phyloP scores from a whole-genome alignment of 2,888 invertebrate genomes.

The Cheilosia vulpina region DNA sequence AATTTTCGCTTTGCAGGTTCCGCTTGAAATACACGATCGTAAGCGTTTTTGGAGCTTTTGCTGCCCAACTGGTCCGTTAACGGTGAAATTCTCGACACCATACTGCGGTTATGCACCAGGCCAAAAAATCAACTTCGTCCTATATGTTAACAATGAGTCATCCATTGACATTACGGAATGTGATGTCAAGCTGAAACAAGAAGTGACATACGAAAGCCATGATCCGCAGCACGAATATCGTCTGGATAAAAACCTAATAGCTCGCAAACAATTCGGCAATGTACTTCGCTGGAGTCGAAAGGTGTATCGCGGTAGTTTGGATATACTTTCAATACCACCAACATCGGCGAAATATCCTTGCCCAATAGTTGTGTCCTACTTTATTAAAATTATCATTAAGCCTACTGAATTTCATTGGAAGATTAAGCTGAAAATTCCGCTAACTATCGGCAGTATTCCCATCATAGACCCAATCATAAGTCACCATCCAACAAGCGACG shows the following conservation, averaged over 20 bases:
- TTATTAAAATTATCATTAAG: conserved; percentile 86
- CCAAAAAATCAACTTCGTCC: conserved; percentile 88
- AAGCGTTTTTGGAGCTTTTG: conserved; percentile 83
- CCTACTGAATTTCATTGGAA: conserved; percentile 87
- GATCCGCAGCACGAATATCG: conserved; percentile 83
- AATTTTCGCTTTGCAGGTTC: conserved; percentile 77
- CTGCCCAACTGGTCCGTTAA: conserved; percentile 82
- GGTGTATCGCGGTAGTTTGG: conserved; percentile 87
- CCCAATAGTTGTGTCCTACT: conserved; percentile 90
- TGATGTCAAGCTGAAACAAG: conserved; percentile 88
- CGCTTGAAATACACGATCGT: conserved; percentile 82
- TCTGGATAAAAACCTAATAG: conserved; percentile 81
- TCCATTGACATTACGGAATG: conserved; percentile 87
- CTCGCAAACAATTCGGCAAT: conserved; percentile 85
- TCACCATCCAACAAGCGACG: conserved; percentile 62
- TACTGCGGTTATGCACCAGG: conserved; percentile 91
- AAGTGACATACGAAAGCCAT: conserved; percentile 83
- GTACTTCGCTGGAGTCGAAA: conserved; percentile 86
- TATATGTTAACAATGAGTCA: conserved; percentile 90
- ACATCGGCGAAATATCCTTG: conserved; percentile 89
- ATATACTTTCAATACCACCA: conserved; percentile 90
- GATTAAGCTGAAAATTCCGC: conserved; percentile 86
- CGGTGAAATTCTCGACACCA: conserved; percentile 84
- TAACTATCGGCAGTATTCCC: conserved; percentile 87
- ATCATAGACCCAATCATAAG: conserved; percentile 84